Percentiles rank a stretch among this genome's conserved stretches.
Conservation (phyloP, 1,140 invertebrate species). For the Contarinia nasturtii region DNA sequence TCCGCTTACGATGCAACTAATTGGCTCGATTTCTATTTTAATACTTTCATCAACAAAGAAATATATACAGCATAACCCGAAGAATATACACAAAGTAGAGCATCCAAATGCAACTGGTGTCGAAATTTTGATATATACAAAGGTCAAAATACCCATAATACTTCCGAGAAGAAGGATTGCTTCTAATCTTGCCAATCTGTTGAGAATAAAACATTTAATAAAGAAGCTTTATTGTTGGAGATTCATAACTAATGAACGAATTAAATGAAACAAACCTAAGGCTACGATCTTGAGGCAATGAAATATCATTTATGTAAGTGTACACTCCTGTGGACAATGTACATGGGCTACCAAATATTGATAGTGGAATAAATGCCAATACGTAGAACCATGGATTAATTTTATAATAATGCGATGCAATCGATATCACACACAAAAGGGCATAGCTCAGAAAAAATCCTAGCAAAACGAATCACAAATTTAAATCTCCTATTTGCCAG, state of each 20-base stretch:
- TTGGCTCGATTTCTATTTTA: neutral
- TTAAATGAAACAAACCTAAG: constrained; percentile 16
- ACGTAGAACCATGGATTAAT: constrained; percentile 38
- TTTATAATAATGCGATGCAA: constrained; percentile 12
- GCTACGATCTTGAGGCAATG: constrained; percentile 29
- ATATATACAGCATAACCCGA: constrained; percentile 13
- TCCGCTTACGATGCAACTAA: neutral
- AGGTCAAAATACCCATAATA: constrained; percentile 32
- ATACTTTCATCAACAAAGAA: constrained; percentile 18
- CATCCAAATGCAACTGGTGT: constrained; percentile 11
- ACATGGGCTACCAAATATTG: constrained; percentile 34
- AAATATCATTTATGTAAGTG: constrained; percentile 42
- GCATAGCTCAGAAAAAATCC: constrained; percentile 16
- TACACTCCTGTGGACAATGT: constrained; percentile 34
- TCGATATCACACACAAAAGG: constrained; percentile 10
- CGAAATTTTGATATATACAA: constrained; percentile 13
- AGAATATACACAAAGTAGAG: constrained; percentile 10
- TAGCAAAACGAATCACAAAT: constrained; percentile 2
- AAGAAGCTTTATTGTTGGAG: neutral
- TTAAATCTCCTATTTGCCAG: no score
- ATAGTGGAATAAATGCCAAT: constrained; percentile 31
- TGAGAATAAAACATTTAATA: neutral
- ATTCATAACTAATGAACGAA: no score
- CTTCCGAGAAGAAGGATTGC: constrained; percentile 32
- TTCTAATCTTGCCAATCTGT: constrained; percentile 37